Evolutionary conservation across 2,113 vertebrate species (phyloP).

Genomic region (Chauna torquata): DNA sequence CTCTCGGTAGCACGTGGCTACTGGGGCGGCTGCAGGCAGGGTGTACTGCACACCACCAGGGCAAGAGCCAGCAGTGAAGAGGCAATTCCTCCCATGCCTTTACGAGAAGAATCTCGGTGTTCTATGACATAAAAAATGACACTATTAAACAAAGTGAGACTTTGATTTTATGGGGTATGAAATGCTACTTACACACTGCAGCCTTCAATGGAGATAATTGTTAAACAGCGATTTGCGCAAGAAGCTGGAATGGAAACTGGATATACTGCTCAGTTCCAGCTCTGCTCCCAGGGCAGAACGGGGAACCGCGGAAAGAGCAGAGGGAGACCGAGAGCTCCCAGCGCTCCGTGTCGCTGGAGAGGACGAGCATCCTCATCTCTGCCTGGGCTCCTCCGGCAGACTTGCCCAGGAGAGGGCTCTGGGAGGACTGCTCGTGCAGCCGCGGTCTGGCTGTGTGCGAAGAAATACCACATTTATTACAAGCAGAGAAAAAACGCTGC

Average conservation of each 20-base stretch:
- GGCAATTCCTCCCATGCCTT: neutral
- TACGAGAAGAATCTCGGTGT: neutral
- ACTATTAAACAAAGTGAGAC: neutral
- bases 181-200: neutral
- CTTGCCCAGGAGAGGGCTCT: neutral
- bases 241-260: neutral
- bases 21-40: rapidly evolving
- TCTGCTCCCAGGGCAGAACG: rapidly evolving
- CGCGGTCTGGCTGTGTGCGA: neutral
- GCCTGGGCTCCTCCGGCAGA: neutral
- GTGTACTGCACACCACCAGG: rapidly evolving
- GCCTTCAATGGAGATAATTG: neutral
- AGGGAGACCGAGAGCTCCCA: rapidly evolving
- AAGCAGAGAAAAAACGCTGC: neutral
- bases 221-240: neutral
- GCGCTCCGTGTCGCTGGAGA: neutral
- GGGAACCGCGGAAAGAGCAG: neutral
- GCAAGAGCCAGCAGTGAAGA: neutral
- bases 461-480: neutral
- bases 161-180: neutral
- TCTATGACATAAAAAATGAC: neutral
- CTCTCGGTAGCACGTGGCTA: neutral
- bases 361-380: neutral
- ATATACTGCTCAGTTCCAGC: neutral
- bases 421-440: neutral